Evolutionary conservation across 2,797 vertebrate species (phyloP).

Genomic region (Halcyon chelicuti): DNA sequence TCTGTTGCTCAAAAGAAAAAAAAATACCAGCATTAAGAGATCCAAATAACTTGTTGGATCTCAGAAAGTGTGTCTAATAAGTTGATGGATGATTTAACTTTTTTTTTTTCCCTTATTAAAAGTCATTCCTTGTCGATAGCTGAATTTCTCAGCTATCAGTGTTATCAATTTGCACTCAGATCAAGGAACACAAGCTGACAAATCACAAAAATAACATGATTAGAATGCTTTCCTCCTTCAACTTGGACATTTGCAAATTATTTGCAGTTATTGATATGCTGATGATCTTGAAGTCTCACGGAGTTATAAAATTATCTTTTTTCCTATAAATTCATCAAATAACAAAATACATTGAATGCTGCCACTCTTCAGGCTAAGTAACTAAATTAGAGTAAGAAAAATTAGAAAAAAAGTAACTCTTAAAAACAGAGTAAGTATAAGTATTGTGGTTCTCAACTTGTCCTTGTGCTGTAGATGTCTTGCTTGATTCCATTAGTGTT

Average conservation of each 20-base stretch:
- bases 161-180: not conserved
- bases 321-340: not conserved
- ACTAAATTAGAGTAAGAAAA: not conserved
- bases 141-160: not conserved
- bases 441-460: not conserved
- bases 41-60: not conserved
- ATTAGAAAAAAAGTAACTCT: not conserved
- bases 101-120: not conserved
- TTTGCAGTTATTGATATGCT: not conserved
- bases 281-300: not conserved
- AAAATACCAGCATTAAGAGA: not conserved
- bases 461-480: not conserved
- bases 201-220: not conserved
- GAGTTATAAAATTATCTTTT: not conserved
- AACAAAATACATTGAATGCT: not conserved
- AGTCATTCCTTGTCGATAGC: not conserved
- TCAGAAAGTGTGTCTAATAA: not conserved
- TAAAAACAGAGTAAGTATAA: not conserved
- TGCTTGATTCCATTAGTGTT: fast-evolving
- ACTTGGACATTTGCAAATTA: not conserved
- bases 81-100: not conserved
- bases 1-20: not conserved
- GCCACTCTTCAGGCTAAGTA: not conserved
- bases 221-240: not conserved
- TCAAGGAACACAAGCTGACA: not conserved